Base-by-base conservation (phyloP, 2,888 invertebrate genomes). In the Entomobrya proxima region DNA sequence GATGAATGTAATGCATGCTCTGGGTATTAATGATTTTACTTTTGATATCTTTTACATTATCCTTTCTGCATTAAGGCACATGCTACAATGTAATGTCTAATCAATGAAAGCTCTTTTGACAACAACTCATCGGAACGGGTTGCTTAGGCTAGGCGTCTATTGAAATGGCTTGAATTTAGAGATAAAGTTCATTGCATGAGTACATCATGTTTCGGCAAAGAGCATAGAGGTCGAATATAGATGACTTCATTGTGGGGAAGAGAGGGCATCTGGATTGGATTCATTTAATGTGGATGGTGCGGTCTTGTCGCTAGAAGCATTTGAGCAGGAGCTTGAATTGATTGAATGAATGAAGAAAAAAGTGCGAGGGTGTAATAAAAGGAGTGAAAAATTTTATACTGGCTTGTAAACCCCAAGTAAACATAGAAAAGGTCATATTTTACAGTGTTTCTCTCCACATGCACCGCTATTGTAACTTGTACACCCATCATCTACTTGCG, bases 361-460 rank as follows among this genome's bases (percentile, higher is more conserved):
- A 75, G 75, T 82, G 82, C 75, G 82, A 82, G 82, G 82, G 82
- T 69, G 82, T 82, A 82, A 82, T 82, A 75, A 64, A 75, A 64
- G 52, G 82, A 82, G 64, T 75, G 64, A 75, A 82, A 74, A 82
- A 32, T 50, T 75, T 61, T 75, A 27, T 50, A 50, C 47, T 82
- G 2, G 64, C 35, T 5, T 15, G 30, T 30, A 69, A 81, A 30
- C 18, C 75, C 58, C 81, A 61, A 81, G 72, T 75, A 64, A 75
- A 75, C 64, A 75, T 35, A n/a, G 64, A 35, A 72, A 72, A 67
- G 55, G 40, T 3, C 15, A 30, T 52, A 21, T 52, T 1, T 52
- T 11, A 21, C 52, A 7, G 2, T 13, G 21, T 52, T 24, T 52
- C 21, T 21, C 52, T 52, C 52, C 5, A 2, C 15, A 61, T 61